Conservation (phyloP, 2,797 vertebrate species). For the Lagodon rhomboides region DNA sequence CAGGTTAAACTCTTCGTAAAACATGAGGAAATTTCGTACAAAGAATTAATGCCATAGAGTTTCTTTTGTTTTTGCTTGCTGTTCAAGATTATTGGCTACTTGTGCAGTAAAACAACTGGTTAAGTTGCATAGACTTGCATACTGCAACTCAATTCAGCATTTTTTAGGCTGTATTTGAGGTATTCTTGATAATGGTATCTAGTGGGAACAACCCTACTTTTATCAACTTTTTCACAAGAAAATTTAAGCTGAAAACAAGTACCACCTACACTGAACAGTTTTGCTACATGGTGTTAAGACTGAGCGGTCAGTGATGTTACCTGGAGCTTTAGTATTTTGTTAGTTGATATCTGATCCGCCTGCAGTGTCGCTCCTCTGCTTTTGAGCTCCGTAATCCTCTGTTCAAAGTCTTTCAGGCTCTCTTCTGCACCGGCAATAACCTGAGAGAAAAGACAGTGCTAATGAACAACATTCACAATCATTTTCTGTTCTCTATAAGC, state of each 20-base stretch:
- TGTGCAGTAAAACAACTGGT: too few relatives aligned
- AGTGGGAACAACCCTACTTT: background rate
- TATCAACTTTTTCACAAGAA: background rate
- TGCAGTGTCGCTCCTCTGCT: conserved; percentile 87
- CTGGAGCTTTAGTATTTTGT: conserved; percentile 93
- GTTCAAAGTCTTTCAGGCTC: conserved; percentile 90
- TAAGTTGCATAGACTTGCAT: too few relatives aligned
- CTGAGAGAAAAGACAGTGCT: conserved; percentile 66
- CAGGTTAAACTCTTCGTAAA: too few relatives aligned
- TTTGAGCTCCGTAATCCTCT: conserved; percentile 89
- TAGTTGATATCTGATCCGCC: conserved; percentile 87
- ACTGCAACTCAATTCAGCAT: too few relatives aligned
- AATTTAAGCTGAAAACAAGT: background rate
- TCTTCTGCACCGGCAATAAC: conserved; percentile 90
- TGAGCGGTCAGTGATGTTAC: conserved; percentile 69
- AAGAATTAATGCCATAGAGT: too few relatives aligned
- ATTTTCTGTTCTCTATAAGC: background rate
- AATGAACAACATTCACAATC: background rate
- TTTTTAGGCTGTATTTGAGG: too few relatives aligned
- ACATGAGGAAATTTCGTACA: too few relatives aligned
- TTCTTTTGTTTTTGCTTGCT: too few relatives aligned
- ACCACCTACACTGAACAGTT: background rate
- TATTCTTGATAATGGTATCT: too few relatives aligned
- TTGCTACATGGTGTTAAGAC: background rate
- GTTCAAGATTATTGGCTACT: too few relatives aligned